Evolutionary conservation across 2,797 vertebrate species (phyloP).

Genomic region (Leptodactylus fallax): DNA sequence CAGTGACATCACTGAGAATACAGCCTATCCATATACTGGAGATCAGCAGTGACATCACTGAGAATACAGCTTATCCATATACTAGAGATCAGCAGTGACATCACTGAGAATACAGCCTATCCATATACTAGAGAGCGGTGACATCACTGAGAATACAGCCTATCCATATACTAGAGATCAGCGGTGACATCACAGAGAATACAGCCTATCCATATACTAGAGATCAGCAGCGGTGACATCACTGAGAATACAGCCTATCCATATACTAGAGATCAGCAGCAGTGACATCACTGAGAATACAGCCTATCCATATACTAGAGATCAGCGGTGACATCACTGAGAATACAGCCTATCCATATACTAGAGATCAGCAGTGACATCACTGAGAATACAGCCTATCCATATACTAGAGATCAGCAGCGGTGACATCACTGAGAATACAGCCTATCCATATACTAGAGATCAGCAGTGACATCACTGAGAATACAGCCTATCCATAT

Average conservation of each 20-base stretch:
- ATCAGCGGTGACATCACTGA: too few relatives aligned
- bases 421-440: not conserved
- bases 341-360: not conserved
- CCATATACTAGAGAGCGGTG: not conserved
- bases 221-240: slow-evolving; percentile 10
- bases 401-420: too few relatives aligned
- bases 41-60: not conserved
- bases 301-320: slow-evolving; percentile 1
- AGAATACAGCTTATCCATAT: not conserved
- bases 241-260: not conserved
- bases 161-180: not conserved
- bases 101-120: too few relatives aligned
- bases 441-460: too few relatives aligned
- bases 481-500: too few relatives aligned
- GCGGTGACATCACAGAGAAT: slow-evolving; percentile 4
- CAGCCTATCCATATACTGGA: not conserved
- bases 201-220: not conserved
- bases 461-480: too few relatives aligned
- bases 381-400: not conserved
- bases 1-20: slow-evolving; percentile 3
- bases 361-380: not conserved
- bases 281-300: not conserved
- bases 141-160: slow-evolving; percentile 2
- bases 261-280: not conserved
- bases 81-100: too few relatives aligned